Evolutionary conservation across 2,113 vertebrate species (phyloP), one percentile per base, ranked within the genome.

Genomic region (Cochlearius cochlearius): DNA sequence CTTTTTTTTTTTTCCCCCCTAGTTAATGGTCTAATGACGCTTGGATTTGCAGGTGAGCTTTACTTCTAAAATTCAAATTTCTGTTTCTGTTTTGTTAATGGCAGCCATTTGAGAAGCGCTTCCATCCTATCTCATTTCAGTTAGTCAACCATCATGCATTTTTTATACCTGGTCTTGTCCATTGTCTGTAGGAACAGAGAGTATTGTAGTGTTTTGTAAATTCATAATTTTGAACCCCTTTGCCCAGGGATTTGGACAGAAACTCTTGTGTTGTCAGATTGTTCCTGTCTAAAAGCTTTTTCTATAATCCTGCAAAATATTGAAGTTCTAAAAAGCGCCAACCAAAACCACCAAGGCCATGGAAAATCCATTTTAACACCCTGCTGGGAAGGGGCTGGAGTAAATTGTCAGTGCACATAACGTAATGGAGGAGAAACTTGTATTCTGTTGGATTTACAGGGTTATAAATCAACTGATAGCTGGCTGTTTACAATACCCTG

Each of bases 31-130:
- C 74, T 97, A 83, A 87, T 97, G 91, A 94, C 10, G 1, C 93
- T 98, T 69, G 97, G 96, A 98, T 95, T 97, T 0, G 5, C 96
- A 96, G 97, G 97, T 98, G 69, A 98, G 97, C 53, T 75, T 91
- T 88, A 23, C n/a, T 93, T 91, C 50, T 71, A 74, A 88, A 88
- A 71, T 59, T 58, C 32, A 62, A 16, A n/a, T 12, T 75, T 71
- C 39, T 38, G 5, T 86, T 68, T 75, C 34, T 79, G 11, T 95
- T 73, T 71, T 85, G 14, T 81, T 92, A 25, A 30, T 76, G 23
- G 19, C 27, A 77, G n/a, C n/a, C 22, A 21, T 75, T 62, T 84
- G 52, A 89, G 50, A 75, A 94, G 27, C 1, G 2, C 16, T 86
- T 87, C 26, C 23, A 53, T 73, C 32, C 38, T 58, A 9, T 83